Base-by-base conservation (phyloP, 2,113 vertebrate species). In the Cephalophus harveyi region DNA sequence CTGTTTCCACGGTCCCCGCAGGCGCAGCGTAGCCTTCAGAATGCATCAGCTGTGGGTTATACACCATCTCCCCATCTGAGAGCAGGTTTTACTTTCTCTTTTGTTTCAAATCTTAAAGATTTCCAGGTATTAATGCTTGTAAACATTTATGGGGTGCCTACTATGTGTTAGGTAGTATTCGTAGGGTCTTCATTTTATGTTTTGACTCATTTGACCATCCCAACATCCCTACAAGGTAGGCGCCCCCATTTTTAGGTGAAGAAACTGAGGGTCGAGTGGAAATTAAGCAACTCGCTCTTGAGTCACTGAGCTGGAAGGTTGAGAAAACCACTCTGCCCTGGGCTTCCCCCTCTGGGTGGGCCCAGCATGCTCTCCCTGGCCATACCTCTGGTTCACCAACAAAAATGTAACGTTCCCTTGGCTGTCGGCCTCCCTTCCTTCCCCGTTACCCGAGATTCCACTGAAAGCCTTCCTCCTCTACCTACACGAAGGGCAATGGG, bases 11-110 rank as follows among this genome's bases (percentile, higher is more conserved):
- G 1, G 3, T 62, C 28, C 19, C 19, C 25, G 79, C 27, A 10
- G 59, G 52, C 71, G 81, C 12, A 10, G 12, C 33, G 55, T 11
- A 36, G 76, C 64, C 40, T 89, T 76, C 87, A 59, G 23, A 64
- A 84, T 50, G 55, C 83, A 79, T 78, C 64, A 28, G 5, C 9
- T 28, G 17, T 13, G 46, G 59, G 40, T 27, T 55, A 16, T 5
- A 50, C 17, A 27, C 23, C 6, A 6, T 46, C 67, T 74, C 46
- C 52, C 60, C 78, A 84, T 15, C 74, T 1, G 71, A 89, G 46
- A 95, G 8, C 25, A n/a, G n/a, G 48, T 36, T 87, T 33, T 81
- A 88, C 54, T 94, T 92, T 62, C 78, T 64, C 86, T 84, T 71
- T 46, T 52, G 23, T 96, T 92, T 87, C 64, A n/a, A 71, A 62